Evolutionary conservation across 2,113 vertebrate species (phyloP).

Genomic region (Pterocles burchelli): DNA sequence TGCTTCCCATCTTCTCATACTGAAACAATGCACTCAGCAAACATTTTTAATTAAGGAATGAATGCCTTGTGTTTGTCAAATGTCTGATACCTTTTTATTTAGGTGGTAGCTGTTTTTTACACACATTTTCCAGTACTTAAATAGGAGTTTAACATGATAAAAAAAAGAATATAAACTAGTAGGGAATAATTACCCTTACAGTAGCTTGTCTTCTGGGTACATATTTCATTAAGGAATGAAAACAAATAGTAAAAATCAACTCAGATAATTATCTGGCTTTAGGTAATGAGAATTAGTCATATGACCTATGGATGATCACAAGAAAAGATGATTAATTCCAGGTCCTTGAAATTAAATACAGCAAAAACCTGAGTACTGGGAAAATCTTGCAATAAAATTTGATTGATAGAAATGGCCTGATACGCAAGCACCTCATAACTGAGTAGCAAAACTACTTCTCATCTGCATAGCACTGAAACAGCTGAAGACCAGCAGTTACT

Average conservation of each 20-base stretch:
- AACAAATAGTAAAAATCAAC: slow-evolving; percentile 17
- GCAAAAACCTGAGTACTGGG: background rate
- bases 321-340: background rate
- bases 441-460: background rate
- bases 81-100: background rate
- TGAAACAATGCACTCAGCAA: background rate
- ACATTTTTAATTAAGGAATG: background rate
- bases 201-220: background rate
- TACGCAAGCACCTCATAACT: background rate
- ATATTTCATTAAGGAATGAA: slow-evolving; percentile 52
- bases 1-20: background rate
- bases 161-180: slow-evolving; percentile 12
- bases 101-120: background rate
- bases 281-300: background rate
- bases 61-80: background rate
- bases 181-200: slow-evolving; percentile 25
- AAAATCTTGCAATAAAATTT: background rate
- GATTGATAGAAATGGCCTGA: background rate
- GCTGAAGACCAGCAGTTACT: background rate
- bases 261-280: background rate
- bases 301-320: background rate
- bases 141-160: background rate
- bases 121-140: accelerated
- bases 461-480: background rate
- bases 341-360: background rate